Percentiles rank a stretch among this genome's conserved stretches.
Conservation (phyloP, 2,797 vertebrate species). For the Orientallactaga sibirica region DNA sequence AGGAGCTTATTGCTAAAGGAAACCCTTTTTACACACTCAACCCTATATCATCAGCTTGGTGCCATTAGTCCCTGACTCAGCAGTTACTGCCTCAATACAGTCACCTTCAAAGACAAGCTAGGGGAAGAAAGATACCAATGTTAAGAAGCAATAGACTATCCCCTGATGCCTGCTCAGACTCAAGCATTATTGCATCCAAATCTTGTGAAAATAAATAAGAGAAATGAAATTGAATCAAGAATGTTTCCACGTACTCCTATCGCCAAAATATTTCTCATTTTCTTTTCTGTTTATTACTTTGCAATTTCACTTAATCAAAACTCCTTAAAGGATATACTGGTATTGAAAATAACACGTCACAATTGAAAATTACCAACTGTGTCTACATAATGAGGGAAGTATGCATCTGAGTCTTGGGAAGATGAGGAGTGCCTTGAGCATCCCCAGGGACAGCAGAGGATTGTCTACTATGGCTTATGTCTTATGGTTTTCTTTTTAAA, state of each 20-base stretch:
- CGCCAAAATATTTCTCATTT: background rate
- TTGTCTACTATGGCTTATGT: background rate
- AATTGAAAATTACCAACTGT: background rate
- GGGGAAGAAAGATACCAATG: background rate
- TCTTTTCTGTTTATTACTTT: background rate
- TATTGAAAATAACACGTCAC: background rate
- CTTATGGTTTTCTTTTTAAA: background rate
- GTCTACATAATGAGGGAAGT: fast-evolving
- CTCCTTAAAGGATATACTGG: background rate
- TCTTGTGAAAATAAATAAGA: background rate
- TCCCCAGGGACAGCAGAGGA: fast-evolving
- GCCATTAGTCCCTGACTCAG: background rate
- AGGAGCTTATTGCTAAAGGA: background rate
- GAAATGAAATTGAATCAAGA: background rate
- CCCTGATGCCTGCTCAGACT: background rate
- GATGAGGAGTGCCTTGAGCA: fast-evolving
- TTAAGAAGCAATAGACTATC: background rate
- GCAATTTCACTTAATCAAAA: background rate
- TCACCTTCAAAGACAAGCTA: background rate
- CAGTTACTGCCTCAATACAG: background rate
- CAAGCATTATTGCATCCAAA: background rate
- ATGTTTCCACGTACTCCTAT: background rate
- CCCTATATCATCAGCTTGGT: fast-evolving
- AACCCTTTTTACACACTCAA: fast-evolving
- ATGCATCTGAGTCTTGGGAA: too few relatives aligned